A percentile compares a stretch with the other conserved stretches of the same genome.
Conservation (phyloP, 2,888 invertebrate species). For the Tenthredo notha region DNA sequence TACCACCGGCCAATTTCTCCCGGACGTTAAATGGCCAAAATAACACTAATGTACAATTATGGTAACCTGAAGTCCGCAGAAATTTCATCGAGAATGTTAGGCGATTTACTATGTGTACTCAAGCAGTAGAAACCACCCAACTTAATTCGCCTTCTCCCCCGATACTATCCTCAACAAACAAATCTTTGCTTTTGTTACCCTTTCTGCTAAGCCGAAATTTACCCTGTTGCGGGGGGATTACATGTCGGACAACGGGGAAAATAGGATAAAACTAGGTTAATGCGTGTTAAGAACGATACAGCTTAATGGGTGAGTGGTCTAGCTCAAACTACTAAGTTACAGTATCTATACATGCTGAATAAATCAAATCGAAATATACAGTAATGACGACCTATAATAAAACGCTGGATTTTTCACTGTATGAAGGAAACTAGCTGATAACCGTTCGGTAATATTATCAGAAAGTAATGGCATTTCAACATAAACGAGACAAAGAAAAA, state of each 20-base stretch:
- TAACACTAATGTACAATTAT: conserved; percentile 5
- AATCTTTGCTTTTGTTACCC: conserved; percentile 31
- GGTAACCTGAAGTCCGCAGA: not conserved
- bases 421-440: not conserved
- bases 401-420: not conserved
- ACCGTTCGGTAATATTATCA: not conserved
- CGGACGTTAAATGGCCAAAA: conserved; percentile 2
- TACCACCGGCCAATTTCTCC: not conserved
- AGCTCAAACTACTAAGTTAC: not conserved
- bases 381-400: not conserved
- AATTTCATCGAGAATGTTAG: conserved; percentile 1
- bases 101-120: not conserved
- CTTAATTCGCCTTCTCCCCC: not conserved
- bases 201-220: conserved; percentile 6
- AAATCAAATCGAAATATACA: conserved; percentile 1
- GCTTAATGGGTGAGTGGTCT: not conserved
- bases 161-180: conserved; percentile 44
- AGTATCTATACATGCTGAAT: not conserved
- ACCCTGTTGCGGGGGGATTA: not conserved
- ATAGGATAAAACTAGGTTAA: conserved; percentile 22
- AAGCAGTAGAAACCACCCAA: not conserved
- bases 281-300: not conserved
- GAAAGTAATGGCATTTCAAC: not conserved
- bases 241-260: not conserved
- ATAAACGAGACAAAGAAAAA: not conserved